Evolutionary conservation across 2,797 vertebrate species (phyloP).

Genomic region (Schizopygopsis malacanthus): DNA sequence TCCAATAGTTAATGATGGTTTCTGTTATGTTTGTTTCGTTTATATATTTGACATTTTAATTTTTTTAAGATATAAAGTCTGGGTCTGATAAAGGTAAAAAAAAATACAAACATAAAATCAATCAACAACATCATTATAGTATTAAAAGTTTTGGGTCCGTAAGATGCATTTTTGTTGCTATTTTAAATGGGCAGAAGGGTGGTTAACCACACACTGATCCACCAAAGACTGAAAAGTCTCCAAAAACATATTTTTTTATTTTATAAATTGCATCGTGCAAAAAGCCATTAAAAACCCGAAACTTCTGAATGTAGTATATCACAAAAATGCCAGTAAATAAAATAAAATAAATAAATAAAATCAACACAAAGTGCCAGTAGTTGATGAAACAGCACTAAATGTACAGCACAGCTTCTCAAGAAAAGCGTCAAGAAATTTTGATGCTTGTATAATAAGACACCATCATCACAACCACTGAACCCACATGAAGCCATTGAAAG

Average conservation of each 20-base stretch:
- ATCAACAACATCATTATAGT: no score
- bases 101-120: neutral
- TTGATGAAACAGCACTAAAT: neutral
- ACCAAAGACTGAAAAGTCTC: no score
- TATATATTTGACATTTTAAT: no score
- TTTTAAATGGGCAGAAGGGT: neutral
- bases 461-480: neutral
- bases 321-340: neutral
- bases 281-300: neutral
- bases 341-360: neutral
- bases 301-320: neutral
- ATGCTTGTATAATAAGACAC: neutral
- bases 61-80: neutral
- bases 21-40: no score
- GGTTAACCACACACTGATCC: no score
- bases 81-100: neutral
- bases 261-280: no score
- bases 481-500: neutral
- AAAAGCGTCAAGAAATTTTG: neutral
- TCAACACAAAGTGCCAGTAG: neutral
- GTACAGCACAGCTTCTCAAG: neutral
- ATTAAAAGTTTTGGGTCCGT: neutral
- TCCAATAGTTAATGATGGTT: no score
- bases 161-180: neutral
- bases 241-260: no score